Percentiles rank a stretch among this genome's conserved stretches.
phyloP scores from a whole-genome alignment of 2,113 vertebrate genomes.

The Podarcis cretensis region DNA sequence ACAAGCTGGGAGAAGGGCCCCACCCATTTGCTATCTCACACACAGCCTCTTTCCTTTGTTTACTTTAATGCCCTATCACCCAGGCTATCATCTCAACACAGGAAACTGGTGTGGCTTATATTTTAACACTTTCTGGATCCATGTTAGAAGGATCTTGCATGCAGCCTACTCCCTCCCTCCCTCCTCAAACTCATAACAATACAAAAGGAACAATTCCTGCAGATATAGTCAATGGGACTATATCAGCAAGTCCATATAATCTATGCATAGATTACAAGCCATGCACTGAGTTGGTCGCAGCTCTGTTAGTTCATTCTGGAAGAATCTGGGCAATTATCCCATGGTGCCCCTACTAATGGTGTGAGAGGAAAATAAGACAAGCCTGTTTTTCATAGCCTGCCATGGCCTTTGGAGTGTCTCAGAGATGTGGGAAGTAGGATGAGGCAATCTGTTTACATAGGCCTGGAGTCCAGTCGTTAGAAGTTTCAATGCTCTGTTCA shows the following conservation, averaged over 20 bases:
- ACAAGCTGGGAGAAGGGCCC: no score
- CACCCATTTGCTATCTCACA: no score
- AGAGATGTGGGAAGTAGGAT: neutral
- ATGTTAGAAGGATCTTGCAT: no score
- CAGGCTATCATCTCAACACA: no score
- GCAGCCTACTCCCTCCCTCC: no score
- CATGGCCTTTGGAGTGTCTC: neutral
- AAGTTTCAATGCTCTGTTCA: neutral
- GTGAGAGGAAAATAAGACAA: neutral
- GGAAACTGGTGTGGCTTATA: no score
- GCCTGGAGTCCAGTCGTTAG: neutral
- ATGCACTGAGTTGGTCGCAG: neutral
- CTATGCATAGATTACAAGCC: neutral
- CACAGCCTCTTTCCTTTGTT: no score
- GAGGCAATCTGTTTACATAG: slow-evolving; percentile 16
- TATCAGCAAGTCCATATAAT: neutral
- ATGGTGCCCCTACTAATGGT: neutral
- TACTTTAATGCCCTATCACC: no score
- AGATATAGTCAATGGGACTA: neutral
- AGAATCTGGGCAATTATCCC: neutral
- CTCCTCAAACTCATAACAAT: no score
- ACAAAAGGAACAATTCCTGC: neutral
- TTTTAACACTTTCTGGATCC: no score
- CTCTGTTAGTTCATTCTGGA: neutral
- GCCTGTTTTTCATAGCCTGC: neutral